These are phyloP conservation scores for Acanthisitta chloris DNA, from an alignment of 2,113 vertebrate species.

Conservation along the genomic window DNA sequence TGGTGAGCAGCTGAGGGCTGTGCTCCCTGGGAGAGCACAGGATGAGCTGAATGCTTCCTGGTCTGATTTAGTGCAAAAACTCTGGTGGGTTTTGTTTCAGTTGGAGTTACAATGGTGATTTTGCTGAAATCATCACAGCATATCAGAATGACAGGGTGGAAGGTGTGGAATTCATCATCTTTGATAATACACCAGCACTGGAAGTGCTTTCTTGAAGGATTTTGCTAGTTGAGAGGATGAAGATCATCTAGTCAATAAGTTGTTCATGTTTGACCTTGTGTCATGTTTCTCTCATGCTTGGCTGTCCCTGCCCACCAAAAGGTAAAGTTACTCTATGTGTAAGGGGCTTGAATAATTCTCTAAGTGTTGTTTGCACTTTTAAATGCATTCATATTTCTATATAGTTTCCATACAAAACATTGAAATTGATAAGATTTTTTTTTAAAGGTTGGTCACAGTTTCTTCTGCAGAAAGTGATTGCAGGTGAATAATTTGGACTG, in stretches of 20 bases:
- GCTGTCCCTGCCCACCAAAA: neutral
- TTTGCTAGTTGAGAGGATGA: neutral
- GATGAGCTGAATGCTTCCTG: neutral
- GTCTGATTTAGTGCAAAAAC: fast-evolving
- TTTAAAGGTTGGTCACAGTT: neutral
- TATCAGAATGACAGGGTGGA: neutral
- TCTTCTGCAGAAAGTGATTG: neutral
- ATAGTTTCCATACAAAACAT: neutral
- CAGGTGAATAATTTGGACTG: neutral
- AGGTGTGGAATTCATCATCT: neutral
- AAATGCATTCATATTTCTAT: neutral
- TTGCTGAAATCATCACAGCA: neutral
- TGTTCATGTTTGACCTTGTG: neutral
- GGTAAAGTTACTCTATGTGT: neutral
- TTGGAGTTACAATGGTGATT: neutral
- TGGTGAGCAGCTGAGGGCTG: neutral
- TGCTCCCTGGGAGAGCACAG: neutral
- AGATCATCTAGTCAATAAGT: neutral
- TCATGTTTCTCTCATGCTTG: neutral
- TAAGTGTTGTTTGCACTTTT: neutral
- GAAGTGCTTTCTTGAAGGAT: neutral
- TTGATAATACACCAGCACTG: fast-evolving
- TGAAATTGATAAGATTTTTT: fast-evolving
- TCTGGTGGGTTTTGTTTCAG: neutral
- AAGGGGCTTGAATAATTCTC: neutral